Percentiles rank a stretch among this genome's conserved stretches.
Evolutionary conservation across 2,888 invertebrate genomes (phyloP).

Genomic region (Cynaeus angustus): DNA sequence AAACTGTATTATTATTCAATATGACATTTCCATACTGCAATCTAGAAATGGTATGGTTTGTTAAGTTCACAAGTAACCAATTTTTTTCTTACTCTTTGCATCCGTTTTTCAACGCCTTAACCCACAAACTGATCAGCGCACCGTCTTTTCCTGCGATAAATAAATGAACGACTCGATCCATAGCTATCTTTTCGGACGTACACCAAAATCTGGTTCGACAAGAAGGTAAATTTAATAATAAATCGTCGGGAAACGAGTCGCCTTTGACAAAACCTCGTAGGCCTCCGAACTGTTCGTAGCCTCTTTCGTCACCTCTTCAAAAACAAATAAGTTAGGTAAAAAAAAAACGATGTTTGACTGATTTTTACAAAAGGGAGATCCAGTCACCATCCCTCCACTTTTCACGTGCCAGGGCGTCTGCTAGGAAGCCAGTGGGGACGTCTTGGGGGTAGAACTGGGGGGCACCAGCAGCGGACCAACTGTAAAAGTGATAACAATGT

Average conservation of each 20-base stretch:
- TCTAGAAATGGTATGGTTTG: conserved; percentile 66
- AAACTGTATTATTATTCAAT: conserved; percentile 69
- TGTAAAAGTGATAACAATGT: conserved; percentile 62
- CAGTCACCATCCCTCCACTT: conserved; percentile 76
- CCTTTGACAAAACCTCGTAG: conserved; percentile 76
- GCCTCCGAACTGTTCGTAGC: conserved; percentile 79
- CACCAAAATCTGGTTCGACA: conserved; percentile 60
- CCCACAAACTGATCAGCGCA: conserved; percentile 74
- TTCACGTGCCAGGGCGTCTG: conserved; percentile 75
- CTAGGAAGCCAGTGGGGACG: conserved; percentile 74
- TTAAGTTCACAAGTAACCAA: too few species aligned
- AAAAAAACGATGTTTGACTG: neutral
- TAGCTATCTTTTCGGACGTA: conserved; percentile 56
- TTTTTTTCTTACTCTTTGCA: conserved; percentile 75
- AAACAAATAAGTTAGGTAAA: conserved; percentile 43
- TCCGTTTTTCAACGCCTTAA: conserved; percentile 72
- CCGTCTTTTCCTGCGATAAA: conserved; percentile 73
- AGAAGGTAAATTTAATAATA: conserved; percentile 72
- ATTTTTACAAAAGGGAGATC: conserved; percentile 73
- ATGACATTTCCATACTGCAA: conserved; percentile 75
- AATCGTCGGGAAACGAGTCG: conserved; percentile 69
- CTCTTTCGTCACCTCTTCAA: conserved; percentile 65
- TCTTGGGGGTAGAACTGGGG: conserved; percentile 74
- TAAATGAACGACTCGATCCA: conserved; percentile 61
- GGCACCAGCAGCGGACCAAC: conserved; percentile 75